These are phyloP conservation scores for Spisula solida DNA, from an alignment of 2,888 invertebrate genomes.

Conservation along the genomic window DNA sequence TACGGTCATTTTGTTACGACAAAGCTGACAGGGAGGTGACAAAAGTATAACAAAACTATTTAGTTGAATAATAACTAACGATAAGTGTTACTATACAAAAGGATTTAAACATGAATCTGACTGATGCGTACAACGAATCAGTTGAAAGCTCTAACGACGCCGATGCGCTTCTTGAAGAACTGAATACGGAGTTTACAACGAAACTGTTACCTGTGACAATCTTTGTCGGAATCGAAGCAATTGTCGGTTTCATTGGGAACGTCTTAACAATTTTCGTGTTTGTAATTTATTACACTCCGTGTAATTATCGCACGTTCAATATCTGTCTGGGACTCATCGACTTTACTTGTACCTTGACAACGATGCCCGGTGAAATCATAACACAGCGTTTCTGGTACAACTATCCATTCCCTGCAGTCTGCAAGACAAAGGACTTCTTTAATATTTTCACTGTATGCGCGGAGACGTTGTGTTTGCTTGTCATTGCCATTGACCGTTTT, in stretches of 20 bases:
- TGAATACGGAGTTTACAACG: constrained; percentile 28
- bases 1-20: no score
- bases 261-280: constrained; percentile 39
- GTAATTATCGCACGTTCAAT: constrained; percentile 54
- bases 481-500: constrained; percentile 45
- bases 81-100: no score
- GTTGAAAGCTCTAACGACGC: not conserved
- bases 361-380: constrained; percentile 48
- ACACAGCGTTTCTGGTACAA: constrained; percentile 48
- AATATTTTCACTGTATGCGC: constrained; percentile 50
- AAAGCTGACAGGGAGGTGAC: no score
- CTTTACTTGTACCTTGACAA: constrained; percentile 38
- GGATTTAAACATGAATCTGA: not conserved
- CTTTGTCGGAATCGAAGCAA: constrained; percentile 29
- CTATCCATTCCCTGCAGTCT: constrained; percentile 30
- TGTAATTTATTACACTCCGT: constrained; percentile 32
- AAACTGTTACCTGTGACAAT: constrained; percentile 42
- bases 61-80: no score
- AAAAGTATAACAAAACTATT: no score
- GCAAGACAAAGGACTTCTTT: constrained; percentile 54
- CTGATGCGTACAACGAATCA: not conserved
- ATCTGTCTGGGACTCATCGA: constrained; percentile 44
- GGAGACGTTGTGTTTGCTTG: constrained; percentile 36
- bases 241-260: constrained; percentile 49
- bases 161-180: not conserved